phyloP scores from a whole-genome alignment of 2,888 invertebrate genomes.

The Syrphus vitripennis region DNA sequence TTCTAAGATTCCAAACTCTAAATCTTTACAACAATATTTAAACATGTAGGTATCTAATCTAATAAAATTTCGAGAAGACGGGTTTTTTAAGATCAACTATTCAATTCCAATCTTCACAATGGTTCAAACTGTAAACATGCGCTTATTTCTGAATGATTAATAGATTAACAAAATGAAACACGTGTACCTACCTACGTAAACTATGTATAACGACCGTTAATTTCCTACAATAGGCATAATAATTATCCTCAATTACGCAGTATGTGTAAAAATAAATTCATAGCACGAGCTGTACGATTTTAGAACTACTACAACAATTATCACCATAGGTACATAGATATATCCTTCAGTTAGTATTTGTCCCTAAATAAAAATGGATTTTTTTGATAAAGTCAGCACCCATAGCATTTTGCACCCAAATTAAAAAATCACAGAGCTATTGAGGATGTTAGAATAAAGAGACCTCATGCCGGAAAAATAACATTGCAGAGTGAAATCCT shows the following conservation, averaged over 20 bases:
- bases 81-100: not conserved
- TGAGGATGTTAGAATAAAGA: constrained; percentile 24
- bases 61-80: not conserved
- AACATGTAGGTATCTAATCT: too few relatives aligned
- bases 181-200: not conserved
- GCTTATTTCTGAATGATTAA: not conserved
- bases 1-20: too few relatives aligned
- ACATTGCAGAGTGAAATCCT: constrained; percentile 38
- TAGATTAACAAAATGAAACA: constrained; percentile 4
- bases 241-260: constrained; percentile 40
- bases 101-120: not conserved
- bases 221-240: constrained; percentile 6
- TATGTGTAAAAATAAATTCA: not conserved
- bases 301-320: constrained; percentile 38
- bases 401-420: constrained; percentile 66
- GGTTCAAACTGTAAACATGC: not conserved
- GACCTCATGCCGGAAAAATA: constrained; percentile 69
- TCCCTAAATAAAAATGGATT: constrained; percentile 2
- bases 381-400: constrained; percentile 43
- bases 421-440: constrained; percentile 49
- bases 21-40: too few relatives aligned
- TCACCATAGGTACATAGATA: constrained; percentile 44
- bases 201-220: constrained; percentile 29
- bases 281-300: constrained; percentile 60
- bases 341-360: constrained; percentile 4